phyloP scores from a whole-genome alignment of 1,140 invertebrate genomes.

The Drosophila bipectinata region DNA sequence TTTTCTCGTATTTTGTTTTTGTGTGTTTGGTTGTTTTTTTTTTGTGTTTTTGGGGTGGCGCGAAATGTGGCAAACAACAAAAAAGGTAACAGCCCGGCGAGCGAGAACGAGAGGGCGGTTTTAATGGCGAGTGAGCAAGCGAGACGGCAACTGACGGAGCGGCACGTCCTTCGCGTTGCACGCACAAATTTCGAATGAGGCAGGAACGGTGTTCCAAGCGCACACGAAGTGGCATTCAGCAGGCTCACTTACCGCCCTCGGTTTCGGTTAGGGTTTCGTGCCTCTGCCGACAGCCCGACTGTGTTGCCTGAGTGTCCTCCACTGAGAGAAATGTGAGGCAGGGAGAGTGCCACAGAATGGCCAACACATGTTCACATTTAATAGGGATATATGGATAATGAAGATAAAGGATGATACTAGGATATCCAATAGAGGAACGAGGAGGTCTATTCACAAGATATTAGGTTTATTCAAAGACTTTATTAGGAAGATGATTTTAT shows the following conservation, averaged over 20 bases:
- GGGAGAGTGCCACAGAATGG: background rate
- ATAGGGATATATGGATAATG: conserved; percentile 5
- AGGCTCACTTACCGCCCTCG: conserved; percentile 17
- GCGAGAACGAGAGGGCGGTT: conserved; percentile 16
- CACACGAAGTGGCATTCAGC: conserved; percentile 23
- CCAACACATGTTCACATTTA: conserved; percentile 33
- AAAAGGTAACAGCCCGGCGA: conserved; percentile 10
- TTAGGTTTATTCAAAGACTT: too few relatives aligned
- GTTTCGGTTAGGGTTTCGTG: conserved; percentile 11
- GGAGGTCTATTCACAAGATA: too few relatives aligned
- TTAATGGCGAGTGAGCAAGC: conserved; percentile 10
- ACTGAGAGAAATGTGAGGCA: conserved; percentile 26
- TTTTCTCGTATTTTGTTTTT: conserved; percentile 4
- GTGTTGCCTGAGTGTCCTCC: conserved; percentile 4
- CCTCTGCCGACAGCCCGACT: conserved; percentile 5
- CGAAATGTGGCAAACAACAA: conserved; percentile 43
- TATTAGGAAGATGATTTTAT: too few relatives aligned
- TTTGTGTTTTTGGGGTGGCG: conserved; percentile 41
- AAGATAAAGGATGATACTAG: conserved; percentile 9
- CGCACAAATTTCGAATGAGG: conserved; percentile 77
- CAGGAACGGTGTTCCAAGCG: conserved; percentile 13
- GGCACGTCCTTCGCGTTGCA: conserved; percentile 79
- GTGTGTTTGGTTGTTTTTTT: conserved; percentile 20
- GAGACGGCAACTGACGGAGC: conserved; percentile 18
- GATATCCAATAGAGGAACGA: background rate